phyloP scores from a whole-genome alignment of 2,888 invertebrate genomes.

The Lypha dubia region DNA sequence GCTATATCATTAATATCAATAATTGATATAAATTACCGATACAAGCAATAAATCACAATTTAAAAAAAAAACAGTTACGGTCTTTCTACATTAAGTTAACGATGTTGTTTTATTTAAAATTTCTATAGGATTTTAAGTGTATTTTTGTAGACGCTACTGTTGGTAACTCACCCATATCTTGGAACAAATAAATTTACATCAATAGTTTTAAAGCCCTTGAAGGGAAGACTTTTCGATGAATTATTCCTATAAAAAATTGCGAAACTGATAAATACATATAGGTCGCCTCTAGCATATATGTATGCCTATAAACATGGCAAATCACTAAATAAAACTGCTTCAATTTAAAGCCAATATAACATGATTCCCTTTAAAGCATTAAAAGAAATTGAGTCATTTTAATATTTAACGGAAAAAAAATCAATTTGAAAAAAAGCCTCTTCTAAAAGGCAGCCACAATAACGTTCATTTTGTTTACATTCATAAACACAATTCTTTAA shows the following conservation, averaged over 20 bases:
- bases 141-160: too few species aligned
- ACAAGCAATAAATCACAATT: too few species aligned
- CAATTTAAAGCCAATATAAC: neutral
- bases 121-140: too few species aligned
- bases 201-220: neutral
- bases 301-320: too few species aligned
- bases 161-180: too few species aligned
- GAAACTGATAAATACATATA: neutral
- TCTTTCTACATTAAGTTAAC: too few species aligned
- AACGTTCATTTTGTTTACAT: conserved; percentile 9
- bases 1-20: neutral
- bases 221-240: neutral
- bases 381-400: conserved; percentile 1
- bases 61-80: too few species aligned
- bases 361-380: neutral
- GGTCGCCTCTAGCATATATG: neutral
- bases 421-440: neutral
- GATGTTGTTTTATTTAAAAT: too few species aligned
- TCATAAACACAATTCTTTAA: conserved; percentile 8
- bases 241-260: neutral
- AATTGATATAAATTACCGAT: too few species aligned
- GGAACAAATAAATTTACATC: too few species aligned
- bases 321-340: too few species aligned
- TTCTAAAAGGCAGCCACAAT: neutral
- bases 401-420: neutral